These are phyloP conservation scores for Glossophaga mutica DNA, from an alignment of 2,797 vertebrate species.

Conservation along the genomic window DNA sequence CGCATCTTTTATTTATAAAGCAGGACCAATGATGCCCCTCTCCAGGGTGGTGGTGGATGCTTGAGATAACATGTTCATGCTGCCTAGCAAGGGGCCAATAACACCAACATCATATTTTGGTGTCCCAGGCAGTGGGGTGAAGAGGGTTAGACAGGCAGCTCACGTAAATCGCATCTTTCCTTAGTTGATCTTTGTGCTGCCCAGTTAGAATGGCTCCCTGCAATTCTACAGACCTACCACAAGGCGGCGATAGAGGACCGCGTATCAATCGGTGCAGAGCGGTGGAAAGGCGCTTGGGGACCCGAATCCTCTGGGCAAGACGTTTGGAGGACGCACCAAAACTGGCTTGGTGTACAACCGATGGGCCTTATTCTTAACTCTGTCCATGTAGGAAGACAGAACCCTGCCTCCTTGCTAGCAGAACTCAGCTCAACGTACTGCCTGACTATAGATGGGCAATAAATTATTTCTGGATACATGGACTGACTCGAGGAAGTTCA, in stretches of 20 bases:
- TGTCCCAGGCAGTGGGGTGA: no score
- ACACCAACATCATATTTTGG: not conserved
- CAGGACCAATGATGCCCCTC: no score
- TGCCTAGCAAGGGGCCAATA: fast-evolving
- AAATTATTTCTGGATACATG: not conserved
- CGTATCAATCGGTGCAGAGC: fast-evolving
- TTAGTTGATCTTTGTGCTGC: fast-evolving
- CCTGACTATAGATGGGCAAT: no score
- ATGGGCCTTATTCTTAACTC: not conserved
- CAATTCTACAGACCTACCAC: fast-evolving
- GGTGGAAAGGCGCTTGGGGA: fast-evolving
- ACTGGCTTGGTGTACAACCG: not conserved
- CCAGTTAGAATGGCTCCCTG: not conserved
- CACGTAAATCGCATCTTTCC: not conserved
- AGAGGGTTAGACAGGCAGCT: no score
- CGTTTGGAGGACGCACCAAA: not conserved
- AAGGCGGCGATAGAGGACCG: not conserved
- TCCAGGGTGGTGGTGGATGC: not conserved
- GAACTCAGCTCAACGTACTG: not conserved
- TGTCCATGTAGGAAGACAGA: not conserved
- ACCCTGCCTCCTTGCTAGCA: not conserved
- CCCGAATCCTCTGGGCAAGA: no score
- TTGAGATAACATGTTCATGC: no score
- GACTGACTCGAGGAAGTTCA: not conserved
- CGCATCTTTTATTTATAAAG: not conserved